phyloP scores from a whole-genome alignment of 2,888 invertebrate species.

The Artemia sinica region DNA sequence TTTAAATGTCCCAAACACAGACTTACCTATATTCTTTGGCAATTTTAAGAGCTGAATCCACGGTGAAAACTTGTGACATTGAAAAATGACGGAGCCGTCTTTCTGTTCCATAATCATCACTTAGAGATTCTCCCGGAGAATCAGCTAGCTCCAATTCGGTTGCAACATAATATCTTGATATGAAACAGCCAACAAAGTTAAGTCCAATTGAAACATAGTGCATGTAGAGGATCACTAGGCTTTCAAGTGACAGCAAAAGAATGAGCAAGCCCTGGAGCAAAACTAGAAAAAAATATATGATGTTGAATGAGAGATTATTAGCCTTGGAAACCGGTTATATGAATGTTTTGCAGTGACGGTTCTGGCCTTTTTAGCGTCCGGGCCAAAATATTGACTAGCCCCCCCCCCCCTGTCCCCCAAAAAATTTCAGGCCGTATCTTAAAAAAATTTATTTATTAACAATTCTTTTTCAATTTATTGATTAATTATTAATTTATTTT shows the following conservation, averaged over 20 bases:
- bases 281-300: conserved; percentile 30
- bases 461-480: too few relatives aligned
- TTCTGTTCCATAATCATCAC: conserved; percentile 26
- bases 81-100: conserved; percentile 1
- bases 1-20: not conserved
- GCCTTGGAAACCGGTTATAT: too few relatives aligned
- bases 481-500: too few relatives aligned
- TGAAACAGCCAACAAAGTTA: conserved; percentile 33
- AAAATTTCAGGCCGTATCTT: too few relatives aligned
- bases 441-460: too few relatives aligned
- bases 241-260: conserved; percentile 34
- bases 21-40: conserved; percentile 20
- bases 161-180: conserved; percentile 34
- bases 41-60: conserved; percentile 20
- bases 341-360: too few relatives aligned
- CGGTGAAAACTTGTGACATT: conserved; percentile 17
- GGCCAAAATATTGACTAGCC: too few relatives aligned
- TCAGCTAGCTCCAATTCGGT: conserved; percentile 25
- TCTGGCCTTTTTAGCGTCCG: too few relatives aligned
- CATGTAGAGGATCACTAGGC: conserved; percentile 36
- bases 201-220: conserved; percentile 34
- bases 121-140: conserved; percentile 20
- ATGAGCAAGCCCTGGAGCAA: conserved; percentile 34
- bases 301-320: too few relatives aligned
- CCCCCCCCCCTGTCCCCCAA: too few relatives aligned